phyloP scores from a whole-genome alignment of 2,888 invertebrate species.

The Bombyx huttoni region DNA sequence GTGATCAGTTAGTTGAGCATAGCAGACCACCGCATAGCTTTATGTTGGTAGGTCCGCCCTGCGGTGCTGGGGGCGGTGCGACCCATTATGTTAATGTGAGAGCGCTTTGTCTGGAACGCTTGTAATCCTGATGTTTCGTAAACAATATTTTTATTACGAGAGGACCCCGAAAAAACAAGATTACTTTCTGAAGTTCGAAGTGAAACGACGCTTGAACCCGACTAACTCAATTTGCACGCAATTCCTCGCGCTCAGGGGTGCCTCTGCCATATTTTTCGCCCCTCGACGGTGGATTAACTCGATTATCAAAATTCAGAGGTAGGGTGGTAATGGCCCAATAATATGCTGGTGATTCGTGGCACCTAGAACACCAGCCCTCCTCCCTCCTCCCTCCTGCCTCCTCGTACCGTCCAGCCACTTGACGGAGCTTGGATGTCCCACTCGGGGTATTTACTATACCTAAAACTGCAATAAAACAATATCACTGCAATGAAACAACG shows the following conservation, averaged over 20 bases:
- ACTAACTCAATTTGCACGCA: slow-evolving; percentile 38
- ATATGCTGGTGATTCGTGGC: slow-evolving; percentile 23
- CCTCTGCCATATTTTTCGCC: slow-evolving; percentile 20
- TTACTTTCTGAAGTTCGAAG: slow-evolving; percentile 38
- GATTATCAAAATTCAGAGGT: slow-evolving; percentile 33
- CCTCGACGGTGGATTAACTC: slow-evolving; percentile 26
- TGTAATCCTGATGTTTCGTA: slow-evolving; percentile 2
- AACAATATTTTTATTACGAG: slow-evolving; percentile 17
- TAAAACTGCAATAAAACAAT: no score
- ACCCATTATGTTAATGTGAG: not conserved
- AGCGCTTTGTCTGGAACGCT: not conserved
- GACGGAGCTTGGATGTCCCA: no score
- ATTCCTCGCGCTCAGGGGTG: slow-evolving; percentile 15
- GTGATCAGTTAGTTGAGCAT: no score
- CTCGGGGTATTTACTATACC: no score
- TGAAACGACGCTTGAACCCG: slow-evolving; percentile 33
- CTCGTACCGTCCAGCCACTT: not conserved
- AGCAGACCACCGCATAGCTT: no score
- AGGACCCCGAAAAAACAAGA: slow-evolving; percentile 24
- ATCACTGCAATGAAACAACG: no score
- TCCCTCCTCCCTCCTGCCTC: not conserved
- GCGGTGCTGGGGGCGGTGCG: no score
- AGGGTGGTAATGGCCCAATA: slow-evolving; percentile 28
- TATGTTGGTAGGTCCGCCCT: no score
- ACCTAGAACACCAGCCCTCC: slow-evolving; percentile 4